Conservation (phyloP, 2,113 vertebrate genomes). For the Origma solitaria region DNA sequence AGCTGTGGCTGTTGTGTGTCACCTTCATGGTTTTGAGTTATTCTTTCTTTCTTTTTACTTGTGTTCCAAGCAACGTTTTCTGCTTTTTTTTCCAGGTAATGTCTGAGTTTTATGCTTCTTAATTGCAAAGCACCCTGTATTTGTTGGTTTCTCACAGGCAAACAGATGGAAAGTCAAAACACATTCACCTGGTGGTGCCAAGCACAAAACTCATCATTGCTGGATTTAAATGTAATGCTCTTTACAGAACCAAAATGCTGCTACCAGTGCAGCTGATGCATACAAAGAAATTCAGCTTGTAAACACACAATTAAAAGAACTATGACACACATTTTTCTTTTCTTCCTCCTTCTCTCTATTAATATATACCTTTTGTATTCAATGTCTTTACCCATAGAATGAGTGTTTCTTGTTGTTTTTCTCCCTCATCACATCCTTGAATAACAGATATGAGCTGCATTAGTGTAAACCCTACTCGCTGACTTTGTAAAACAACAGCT, state of each 20-base stretch:
- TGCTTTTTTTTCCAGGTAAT: not conserved
- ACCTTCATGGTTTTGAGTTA: not conserved
- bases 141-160: not conserved
- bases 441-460: not conserved
- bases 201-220: not conserved
- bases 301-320: not conserved
- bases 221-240: not conserved
- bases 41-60: not conserved
- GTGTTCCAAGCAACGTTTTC: not conserved
- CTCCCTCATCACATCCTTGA: not conserved
- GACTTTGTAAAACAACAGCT: not conserved
- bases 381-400: not conserved
- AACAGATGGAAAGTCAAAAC: not conserved
- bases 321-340: not conserved
- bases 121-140: not conserved
- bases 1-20: fast-evolving
- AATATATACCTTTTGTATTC: not conserved
- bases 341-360: not conserved
- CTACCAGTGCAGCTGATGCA: not conserved
- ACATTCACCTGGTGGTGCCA: not conserved
- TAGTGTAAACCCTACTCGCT: not conserved
- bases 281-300: not conserved
- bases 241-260: not conserved
- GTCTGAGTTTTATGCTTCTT: not conserved
- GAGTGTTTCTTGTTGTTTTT: not conserved